Evolutionary conservation across 1,140 invertebrate genomes (phyloP), one percentile per base, ranked within the genome.

Genomic region (Euura saliciscinereae): DNA sequence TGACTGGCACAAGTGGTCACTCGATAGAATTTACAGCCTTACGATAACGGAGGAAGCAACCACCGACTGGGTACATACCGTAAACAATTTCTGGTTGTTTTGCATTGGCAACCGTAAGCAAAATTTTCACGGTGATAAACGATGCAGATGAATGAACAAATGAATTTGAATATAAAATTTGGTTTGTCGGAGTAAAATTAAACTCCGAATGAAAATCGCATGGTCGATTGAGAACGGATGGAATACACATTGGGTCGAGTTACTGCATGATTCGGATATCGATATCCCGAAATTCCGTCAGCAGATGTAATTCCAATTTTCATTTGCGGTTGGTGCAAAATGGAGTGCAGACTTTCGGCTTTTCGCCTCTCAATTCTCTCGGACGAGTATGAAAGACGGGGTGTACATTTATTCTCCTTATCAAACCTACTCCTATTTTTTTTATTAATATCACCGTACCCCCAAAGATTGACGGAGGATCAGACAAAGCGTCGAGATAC

Each of bases 121-220:
- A 0, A 59, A 11, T 59, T 59, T 59, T 4, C 51, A 8, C 51
- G 8, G 51, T 6, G 13, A 59, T 59, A 59, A 59, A 59, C 51
- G 51, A 6, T 11, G 51, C 51, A 59, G 51, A 59, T 59, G 13
- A 59, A 59, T n/a, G 1, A 28, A 28, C 28, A 28, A 28, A 28
- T 28, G 28, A 59, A 59, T 59, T 59, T 59, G 51, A 59, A 59
- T 59, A 59, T 59, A 59, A 59, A 59, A 59, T 59, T 59, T 59
- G 51, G 8, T 59, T 59, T 6, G 13, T 59, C 51, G 51, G 13
- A 59, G 51, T n/a, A n/a, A n/a, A 59, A 59, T 59, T 59, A 8
- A 59, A 59, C 10, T 59, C 8, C 51, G 51, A 59, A 59, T n/a
- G 51, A 59, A 59, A 59, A 59, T 59, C 51, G 51, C 28, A 28